These are phyloP conservation scores for Melieria crassipennis DNA, from an alignment of 2,888 invertebrate species.

Conservation along the genomic window DNA sequence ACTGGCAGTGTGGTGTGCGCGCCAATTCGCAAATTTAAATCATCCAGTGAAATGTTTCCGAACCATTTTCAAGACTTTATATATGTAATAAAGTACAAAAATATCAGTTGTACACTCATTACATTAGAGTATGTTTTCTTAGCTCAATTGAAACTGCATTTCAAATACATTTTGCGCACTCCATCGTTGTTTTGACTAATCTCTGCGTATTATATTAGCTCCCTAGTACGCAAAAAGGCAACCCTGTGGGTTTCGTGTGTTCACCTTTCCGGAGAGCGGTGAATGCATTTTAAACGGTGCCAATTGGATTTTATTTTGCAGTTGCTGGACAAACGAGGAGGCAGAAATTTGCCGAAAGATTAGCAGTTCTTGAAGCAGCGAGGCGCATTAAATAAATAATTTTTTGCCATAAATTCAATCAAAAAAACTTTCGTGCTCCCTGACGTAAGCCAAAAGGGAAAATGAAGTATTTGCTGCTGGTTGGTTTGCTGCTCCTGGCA, in stretches of 20 bases:
- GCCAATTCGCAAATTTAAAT: too few relatives aligned
- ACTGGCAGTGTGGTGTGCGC: conserved; percentile 8
- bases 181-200: too few relatives aligned
- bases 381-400: too few relatives aligned
- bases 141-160: not conserved
- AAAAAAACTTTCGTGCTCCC: too few relatives aligned
- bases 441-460: conserved; percentile 17
- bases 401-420: too few relatives aligned
- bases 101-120: too few relatives aligned
- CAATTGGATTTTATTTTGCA: conserved; percentile 39
- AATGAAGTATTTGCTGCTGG: conserved; percentile 59
- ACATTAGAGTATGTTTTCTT: not conserved
- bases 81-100: too few relatives aligned
- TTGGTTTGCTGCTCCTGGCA: conserved; percentile 58
- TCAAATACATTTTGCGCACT: too few relatives aligned
- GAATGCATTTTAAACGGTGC: conserved; percentile 2
- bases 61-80: too few relatives aligned
- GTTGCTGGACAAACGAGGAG: conserved; percentile 15
- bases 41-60: too few relatives aligned
- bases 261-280: conserved; percentile 23
- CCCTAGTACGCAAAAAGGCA: not conserved
- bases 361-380: not conserved
- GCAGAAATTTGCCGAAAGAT: not conserved
- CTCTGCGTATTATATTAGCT: too few relatives aligned
- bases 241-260: not conserved